Evolutionary conservation across 1,140 invertebrate species (phyloP).

Genomic region (Mercenaria mercenaria): DNA sequence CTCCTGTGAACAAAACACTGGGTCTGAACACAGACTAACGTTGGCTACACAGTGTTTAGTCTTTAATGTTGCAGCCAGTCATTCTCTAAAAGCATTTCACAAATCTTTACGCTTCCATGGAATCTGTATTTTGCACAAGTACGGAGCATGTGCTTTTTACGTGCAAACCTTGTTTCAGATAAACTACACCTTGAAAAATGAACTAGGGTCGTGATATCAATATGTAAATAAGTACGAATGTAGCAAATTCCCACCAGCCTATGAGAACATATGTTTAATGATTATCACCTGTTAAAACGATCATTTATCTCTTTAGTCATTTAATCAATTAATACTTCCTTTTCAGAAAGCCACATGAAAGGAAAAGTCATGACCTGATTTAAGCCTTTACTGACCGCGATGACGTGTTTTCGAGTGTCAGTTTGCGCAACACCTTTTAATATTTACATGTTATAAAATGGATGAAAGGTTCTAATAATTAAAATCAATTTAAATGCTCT

Average conservation of each 20-base stretch:
- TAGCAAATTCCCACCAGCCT: neutral
- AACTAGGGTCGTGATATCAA: too few species aligned
- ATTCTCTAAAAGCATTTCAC: too few species aligned
- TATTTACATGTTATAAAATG: constrained; percentile 39
- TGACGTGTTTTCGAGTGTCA: constrained; percentile 16
- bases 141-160: too few species aligned
- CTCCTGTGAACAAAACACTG: too few species aligned
- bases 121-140: too few species aligned
- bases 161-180: too few species aligned
- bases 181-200: too few species aligned
- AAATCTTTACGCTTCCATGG: too few species aligned
- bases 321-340: constrained; percentile 23
- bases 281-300: neutral
- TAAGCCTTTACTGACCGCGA: constrained; percentile 11
- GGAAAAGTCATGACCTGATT: constrained; percentile 9
- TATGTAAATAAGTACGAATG: too few species aligned
- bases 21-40: too few species aligned
- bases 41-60: too few species aligned
- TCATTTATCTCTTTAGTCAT: neutral
- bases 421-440: constrained; percentile 3
- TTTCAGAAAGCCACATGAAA: constrained; percentile 53
- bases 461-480: constrained; percentile 33
- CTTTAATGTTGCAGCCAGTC: too few species aligned
- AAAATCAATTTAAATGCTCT: constrained; percentile 40
- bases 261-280: constrained; percentile 15